phyloP scores from a whole-genome alignment of 2,113 vertebrate genomes.

The Cryptoleucopteryx plumbea region DNA sequence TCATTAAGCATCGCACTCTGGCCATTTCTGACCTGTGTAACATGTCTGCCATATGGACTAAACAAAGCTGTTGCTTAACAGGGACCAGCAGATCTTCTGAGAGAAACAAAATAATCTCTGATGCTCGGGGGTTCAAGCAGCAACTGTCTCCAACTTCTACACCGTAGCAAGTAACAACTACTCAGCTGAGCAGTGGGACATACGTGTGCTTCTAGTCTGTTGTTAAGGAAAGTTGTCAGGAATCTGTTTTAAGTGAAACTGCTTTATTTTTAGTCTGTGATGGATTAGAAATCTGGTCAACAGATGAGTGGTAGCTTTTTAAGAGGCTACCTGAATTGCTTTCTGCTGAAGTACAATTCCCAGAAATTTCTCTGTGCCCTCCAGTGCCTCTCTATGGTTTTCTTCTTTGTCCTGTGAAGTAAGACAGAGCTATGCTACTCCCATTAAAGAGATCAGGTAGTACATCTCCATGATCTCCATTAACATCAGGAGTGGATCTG shows the following conservation, averaged over 20 bases:
- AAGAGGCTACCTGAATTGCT: not conserved
- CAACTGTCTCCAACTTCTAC: not conserved
- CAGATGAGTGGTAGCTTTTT: not conserved
- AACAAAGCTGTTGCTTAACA: not conserved
- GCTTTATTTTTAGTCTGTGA: not conserved
- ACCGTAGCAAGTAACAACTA: accelerated
- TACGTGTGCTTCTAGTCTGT: accelerated
- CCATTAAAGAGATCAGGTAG: not conserved
- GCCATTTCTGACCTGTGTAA: not conserved
- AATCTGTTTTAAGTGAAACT: not conserved
- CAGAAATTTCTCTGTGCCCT: not conserved
- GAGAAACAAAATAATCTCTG: not conserved
- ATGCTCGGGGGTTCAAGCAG: not conserved
- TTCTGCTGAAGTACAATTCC: not conserved
- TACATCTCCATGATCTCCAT: not conserved
- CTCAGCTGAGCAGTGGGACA: not conserved
- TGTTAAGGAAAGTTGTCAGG: not conserved
- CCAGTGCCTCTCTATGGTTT: not conserved
- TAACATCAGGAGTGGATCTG: not conserved
- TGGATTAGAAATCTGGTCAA: not conserved
- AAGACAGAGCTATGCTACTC: not conserved
- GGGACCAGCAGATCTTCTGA: not conserved
- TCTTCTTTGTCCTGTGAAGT: not conserved
- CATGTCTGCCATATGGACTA: not conserved
- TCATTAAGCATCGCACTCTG: accelerated